Conservation (phyloP, 2,113 vertebrate species). For the Recurvirostra avosetta region DNA sequence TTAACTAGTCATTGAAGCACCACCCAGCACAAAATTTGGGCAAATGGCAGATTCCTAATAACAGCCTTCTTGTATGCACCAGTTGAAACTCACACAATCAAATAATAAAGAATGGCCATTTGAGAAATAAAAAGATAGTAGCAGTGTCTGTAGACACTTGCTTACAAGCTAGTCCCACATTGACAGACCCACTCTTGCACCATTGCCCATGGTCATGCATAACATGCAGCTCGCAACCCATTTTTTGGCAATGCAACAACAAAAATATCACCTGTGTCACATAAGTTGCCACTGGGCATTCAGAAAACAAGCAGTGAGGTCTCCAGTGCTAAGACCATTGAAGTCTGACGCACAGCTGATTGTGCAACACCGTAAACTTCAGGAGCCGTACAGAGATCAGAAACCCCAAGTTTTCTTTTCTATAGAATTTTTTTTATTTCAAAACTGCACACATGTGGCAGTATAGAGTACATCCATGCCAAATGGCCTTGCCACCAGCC, state of each 20-base stretch:
- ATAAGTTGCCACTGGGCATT: not conserved
- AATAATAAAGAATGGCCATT: not conserved
- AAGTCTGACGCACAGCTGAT: not conserved
- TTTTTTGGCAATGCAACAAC: not conserved
- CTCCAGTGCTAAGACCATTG: not conserved
- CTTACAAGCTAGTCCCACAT: not conserved
- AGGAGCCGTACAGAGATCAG: not conserved
- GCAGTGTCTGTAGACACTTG: not conserved
- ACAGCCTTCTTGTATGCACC: not conserved
- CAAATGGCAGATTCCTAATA: not conserved
- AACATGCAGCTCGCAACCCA: not conserved
- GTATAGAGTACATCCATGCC: not conserved
- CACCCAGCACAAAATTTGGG: not conserved
- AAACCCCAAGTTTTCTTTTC: not conserved
- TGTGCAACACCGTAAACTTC: not conserved
- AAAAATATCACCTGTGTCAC: not conserved
- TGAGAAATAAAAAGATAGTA: not conserved
- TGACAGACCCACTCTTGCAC: not conserved
- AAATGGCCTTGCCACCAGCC: not conserved
- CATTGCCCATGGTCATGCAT: not conserved
- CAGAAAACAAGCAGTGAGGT: not conserved
- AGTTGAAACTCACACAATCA: not conserved
- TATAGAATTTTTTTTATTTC: not conserved
- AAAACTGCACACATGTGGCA: not conserved
- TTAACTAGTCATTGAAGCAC: not conserved